These are phyloP conservation scores for Nebria brevicollis DNA, from an alignment of 2,888 invertebrate species.

Conservation along the genomic window DNA sequence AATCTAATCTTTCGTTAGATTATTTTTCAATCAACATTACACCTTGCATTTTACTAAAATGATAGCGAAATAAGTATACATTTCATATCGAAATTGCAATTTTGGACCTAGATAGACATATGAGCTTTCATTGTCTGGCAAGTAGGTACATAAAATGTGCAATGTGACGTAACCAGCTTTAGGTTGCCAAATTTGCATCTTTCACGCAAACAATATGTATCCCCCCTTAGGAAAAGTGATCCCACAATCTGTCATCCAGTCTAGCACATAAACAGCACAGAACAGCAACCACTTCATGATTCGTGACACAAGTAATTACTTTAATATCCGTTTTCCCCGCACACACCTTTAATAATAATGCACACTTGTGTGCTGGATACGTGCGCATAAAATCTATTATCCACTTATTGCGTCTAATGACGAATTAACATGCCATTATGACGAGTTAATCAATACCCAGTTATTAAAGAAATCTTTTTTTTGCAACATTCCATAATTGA, in stretches of 20 bases:
- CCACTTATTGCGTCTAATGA: background rate
- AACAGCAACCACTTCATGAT: slow-evolving; percentile 36
- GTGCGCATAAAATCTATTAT: background rate
- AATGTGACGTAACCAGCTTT: background rate
- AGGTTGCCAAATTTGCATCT: slow-evolving; percentile 6
- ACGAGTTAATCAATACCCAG: slow-evolving; percentile 1
- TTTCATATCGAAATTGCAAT: too few species aligned
- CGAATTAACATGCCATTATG: slow-evolving; percentile 16
- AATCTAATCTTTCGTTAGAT: slow-evolving; percentile 1
- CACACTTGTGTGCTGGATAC: slow-evolving; percentile 2
- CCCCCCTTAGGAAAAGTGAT: slow-evolving; percentile 36
- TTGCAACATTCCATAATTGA: too few species aligned
- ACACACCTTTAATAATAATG: background rate
- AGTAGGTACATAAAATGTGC: too few species aligned
- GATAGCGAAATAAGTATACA: background rate
- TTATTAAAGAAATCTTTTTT: too few species aligned
- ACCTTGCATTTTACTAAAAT: background rate
- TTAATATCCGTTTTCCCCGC: slow-evolving; percentile 34
- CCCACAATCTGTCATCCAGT: slow-evolving; percentile 37
- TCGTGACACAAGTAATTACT: slow-evolving; percentile 43
- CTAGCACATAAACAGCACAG: slow-evolving; percentile 16
- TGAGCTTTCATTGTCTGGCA: too few species aligned
- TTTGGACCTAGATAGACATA: too few species aligned
- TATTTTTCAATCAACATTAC: background rate
- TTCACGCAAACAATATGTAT: slow-evolving; percentile 19